Evolutionary conservation across 2,797 vertebrate genomes (phyloP).

Genomic region (Cyclura pinguis): DNA sequence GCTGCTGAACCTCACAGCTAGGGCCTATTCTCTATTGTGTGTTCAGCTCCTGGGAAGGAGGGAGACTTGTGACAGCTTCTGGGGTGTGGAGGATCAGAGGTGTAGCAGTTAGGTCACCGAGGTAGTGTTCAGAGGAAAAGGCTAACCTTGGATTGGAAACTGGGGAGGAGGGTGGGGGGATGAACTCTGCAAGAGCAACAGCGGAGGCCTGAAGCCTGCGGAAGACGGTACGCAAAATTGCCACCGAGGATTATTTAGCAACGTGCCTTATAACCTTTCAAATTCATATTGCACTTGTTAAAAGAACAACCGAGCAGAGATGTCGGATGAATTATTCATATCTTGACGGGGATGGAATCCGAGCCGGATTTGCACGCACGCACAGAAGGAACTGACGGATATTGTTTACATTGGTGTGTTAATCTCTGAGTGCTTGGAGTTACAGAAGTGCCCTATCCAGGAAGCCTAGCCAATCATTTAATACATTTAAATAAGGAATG

Average conservation of each 20-base stretch:
- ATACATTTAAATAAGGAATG: constrained; percentile 51
- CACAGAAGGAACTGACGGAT: constrained; percentile 40
- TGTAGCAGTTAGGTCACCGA: constrained; percentile 93
- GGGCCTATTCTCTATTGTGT: constrained; percentile 99
- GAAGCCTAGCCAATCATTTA: accelerated
- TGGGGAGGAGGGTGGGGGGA: constrained; percentile 60
- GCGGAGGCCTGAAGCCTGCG: constrained; percentile 63
- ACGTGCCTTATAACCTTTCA: constrained; percentile 76
- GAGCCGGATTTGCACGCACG: constrained; percentile 56
- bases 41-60: constrained; percentile 99
- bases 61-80: constrained; percentile 98
- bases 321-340: constrained; percentile 79
- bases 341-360: constrained; percentile 74
- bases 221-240: constrained; percentile 71
- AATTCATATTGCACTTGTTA: constrained; percentile 75
- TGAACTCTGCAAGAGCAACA: constrained; percentile 65
- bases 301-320: constrained; percentile 71
- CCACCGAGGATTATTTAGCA: constrained; percentile 75
- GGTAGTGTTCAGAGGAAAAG: constrained; percentile 80
- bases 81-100: constrained; percentile 94
- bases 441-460: constrained; percentile 21
- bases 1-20: constrained; percentile 99
- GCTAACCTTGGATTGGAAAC: constrained; percentile 71
- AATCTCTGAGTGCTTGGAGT: constrained; percentile 42
- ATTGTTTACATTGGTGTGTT: constrained; percentile 64